Evolutionary conservation across 2,888 invertebrate species (phyloP), one percentile per base, ranked within the genome.

Genomic region (Leistus spinibarbis): DNA sequence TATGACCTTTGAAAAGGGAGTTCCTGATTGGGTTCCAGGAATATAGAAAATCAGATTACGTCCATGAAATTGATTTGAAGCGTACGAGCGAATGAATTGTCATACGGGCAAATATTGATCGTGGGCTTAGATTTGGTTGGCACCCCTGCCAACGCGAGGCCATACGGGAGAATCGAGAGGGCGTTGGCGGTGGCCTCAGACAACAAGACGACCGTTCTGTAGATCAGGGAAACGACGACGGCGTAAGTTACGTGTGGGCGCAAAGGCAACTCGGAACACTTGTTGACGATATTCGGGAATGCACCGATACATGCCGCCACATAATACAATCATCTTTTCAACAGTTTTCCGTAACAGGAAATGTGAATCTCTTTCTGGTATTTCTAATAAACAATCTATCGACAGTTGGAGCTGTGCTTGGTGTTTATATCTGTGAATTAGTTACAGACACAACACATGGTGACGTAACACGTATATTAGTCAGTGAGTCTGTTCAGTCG

Each of bases 381-480:
- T 40, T 40, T 40, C 20, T 57, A 2, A 64, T 5, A 23, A 20
- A 64, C 5, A 24, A 22, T n/a, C 64, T n/a, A 1, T 9, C 64
- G 3, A 40, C 4, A 1, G 40, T 40, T 2, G 20, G 10, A 17
- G 19, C 10, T 60, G 24, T 64, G 64, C 24, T 10, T 23, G 13
- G 23, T 64, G 23, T 64, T 63, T 63, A 10, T 23, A 63, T 63
- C 19, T 20, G 7, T 2, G 76, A 79, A 78, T 80, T 79, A 78
- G 76, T 76, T 78, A 79, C 79, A 83, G 82, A 82, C 83, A 82
- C 80, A 83, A 83, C 83, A 82, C 22, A 56, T 67, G 71, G 80
- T 82, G 82, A 82, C 81, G 81, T 80, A 81, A 81, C 20, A 20
- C 10, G 17, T 20, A 10, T 60, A 60, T 60, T 60, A 60, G 20